Base-by-base conservation (phyloP, 2,113 vertebrate genomes). In the Carassius carassius region DNA sequence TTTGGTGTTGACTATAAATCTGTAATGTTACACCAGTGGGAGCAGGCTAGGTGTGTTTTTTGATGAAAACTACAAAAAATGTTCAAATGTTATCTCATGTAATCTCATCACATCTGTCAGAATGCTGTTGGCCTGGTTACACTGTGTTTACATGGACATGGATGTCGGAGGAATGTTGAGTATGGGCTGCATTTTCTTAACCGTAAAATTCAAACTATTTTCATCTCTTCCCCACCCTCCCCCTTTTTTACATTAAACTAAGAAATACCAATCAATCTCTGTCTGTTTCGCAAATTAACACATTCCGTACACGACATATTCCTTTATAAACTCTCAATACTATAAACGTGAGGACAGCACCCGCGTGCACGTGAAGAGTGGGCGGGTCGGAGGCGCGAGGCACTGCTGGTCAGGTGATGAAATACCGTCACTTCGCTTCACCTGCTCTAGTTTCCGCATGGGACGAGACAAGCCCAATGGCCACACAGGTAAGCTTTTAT, bases 401-500 rank as follows among this genome's bases (percentile, higher is more conserved):
- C 78, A 70, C 69, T 17, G 37, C 44, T 70, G 79, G 69, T 81
- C 77, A 70, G 79, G 73, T 79, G 81, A 87, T 65, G 44, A 87
- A 84, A 87, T 84, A 78, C 84, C 4, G 35, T 56, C 78, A 58
- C 72, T 56, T 16, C 62, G 76, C 58, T 37, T 84, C n/a, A 83
- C 58, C 65, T 77, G 81, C 80, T 32, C 70, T 85, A 85, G 81
- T 73, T 79, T 81, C 76, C 44, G 73, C 70, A 35, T 65, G 65
- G 56, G 3, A 79, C 25, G n/a, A 81, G 81, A 74, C 37, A 17
- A 54, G 73, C 86, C 9, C 67, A 84, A 90, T 90, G 89, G 87
- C 82, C 12, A 19, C 75, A 78, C 67, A 90, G 86, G 89, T 90
- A 83, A 73, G 86, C 19, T 11, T 44, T 3, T 44, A 1, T 9